Evolutionary conservation across 2,113 vertebrate species (phyloP), one percentile per base, ranked within the genome.

Genomic region (Mastomys natalensis): DNA sequence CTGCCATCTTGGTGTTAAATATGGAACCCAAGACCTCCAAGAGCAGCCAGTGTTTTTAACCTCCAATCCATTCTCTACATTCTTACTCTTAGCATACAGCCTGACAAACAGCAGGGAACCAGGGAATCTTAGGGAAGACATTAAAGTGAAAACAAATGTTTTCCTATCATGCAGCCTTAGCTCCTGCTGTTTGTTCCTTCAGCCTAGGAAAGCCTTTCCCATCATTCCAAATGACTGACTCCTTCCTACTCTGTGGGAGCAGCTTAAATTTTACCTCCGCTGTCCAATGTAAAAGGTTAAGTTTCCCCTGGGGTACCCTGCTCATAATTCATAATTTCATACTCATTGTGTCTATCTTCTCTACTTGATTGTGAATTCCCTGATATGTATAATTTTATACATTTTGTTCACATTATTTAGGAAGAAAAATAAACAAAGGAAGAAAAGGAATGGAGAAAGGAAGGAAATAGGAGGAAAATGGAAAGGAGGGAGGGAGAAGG

Each of bases 201-300:
- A n/a, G 53, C 51, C 40, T 17, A 55, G 40, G 53, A 31, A 74
- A 26, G 53, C 10, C 43, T 22, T 91, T 89, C 29, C 60, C 34
- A 19, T 12, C 34, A 58, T 60, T 66, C 34, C 74, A 92, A 85
- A 89, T 48, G 45, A 74, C 48, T 93, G 55, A 17, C 21, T 74
- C 10, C 74, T 87, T 88, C 55, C 68, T 48, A 37, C 11, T 85
- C 81, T 62, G 1, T 2, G 74, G 37, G 1, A 74, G 11, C 40
- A 87, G 58, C 40, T 93, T 87, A 45, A 82, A 80, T 31, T 93
- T 92, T n/a, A 31, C 62, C 43, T 24, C 74, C 24, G 64, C 80
- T 74, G 43, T 24, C 58, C 91, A 91, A 17, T 43, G 48, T 5
- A 88, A 93, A 93, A 80, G 66, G 72, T 45, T 22, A 80, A n/a